These are phyloP conservation scores for Didymodactylos carnosus DNA, from an alignment of 2,888 invertebrate genomes.

Conservation along the genomic window DNA sequence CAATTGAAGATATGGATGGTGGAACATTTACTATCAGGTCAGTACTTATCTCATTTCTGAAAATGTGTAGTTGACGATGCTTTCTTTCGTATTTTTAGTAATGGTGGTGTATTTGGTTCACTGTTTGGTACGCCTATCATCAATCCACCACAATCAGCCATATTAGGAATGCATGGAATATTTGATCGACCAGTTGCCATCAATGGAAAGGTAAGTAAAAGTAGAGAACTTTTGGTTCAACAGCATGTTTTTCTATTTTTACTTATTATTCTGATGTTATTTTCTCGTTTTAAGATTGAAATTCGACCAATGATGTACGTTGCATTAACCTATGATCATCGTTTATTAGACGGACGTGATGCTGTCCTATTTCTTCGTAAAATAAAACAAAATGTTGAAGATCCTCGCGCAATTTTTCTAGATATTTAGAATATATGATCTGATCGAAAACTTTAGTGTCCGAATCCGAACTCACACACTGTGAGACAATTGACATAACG, in stretches of 20 bases:
- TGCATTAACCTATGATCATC: conserved; percentile 93
- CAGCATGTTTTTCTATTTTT: neutral
- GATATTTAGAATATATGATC: conserved; percentile 46
- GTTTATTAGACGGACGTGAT: conserved; percentile 93
- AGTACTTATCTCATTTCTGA: neutral
- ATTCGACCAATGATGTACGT: conserved; percentile 99
- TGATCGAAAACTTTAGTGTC: too few relatives aligned
- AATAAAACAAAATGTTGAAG: conserved; percentile 86
- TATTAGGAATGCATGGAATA: conserved; percentile 93
- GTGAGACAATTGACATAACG: too few relatives aligned
- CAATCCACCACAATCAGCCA: conserved; percentile 94
- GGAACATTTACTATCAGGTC: conserved; percentile 42
- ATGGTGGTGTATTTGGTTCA: conserved; percentile 95
- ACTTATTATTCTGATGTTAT: conserved; percentile 13
- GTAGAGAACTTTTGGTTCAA: neutral
- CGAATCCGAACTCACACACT: too few relatives aligned
- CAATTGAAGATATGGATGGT: conserved; percentile 98
- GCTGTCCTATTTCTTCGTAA: conserved; percentile 88
- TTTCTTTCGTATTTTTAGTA: too few relatives aligned
- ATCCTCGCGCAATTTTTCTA: conserved; percentile 74
- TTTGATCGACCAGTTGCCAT: conserved; percentile 81
- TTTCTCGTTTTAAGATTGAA: too few relatives aligned
- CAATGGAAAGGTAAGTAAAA: conserved; percentile 61
- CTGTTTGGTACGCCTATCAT: conserved; percentile 93
- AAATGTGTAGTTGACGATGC: too few relatives aligned